phyloP scores from a whole-genome alignment of 2,797 vertebrate genomes.

The Borostomias antarcticus region DNA sequence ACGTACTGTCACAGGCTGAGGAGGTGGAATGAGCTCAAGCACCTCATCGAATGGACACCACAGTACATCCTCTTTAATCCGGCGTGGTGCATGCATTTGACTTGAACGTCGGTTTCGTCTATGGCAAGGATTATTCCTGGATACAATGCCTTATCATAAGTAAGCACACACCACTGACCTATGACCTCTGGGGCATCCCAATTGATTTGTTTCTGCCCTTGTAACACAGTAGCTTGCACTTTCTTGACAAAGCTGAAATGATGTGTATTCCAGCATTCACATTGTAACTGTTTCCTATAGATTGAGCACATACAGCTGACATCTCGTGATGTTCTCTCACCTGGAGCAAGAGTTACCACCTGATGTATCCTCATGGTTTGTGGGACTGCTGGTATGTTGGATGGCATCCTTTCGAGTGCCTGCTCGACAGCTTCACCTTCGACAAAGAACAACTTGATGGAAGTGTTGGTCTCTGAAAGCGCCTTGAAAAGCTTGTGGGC shows the following conservation, averaged over 20 bases:
- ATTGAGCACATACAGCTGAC: conserved; percentile 31
- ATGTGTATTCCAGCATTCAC: conserved; percentile 14
- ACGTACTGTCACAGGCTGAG: neutral
- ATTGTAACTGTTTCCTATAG: conserved; percentile 13
- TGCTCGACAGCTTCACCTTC: conserved; percentile 15
- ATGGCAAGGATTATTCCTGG: conserved; percentile 20
- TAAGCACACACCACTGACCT: conserved; percentile 27
- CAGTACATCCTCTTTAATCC: conserved; percentile 15
- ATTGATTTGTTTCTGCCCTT: conserved; percentile 1
- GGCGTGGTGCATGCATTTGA: conserved; percentile 16
- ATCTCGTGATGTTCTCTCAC: conserved; percentile 17
- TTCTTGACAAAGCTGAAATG: conserved; percentile 4
- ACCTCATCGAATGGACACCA: too few relatives aligned
- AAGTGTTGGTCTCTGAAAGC: conserved; percentile 1
- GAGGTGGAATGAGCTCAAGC: too few relatives aligned
- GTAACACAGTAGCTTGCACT: neutral
- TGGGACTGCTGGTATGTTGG: conserved; percentile 7
- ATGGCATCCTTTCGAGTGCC: conserved; percentile 23
- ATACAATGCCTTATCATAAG: conserved; percentile 15
- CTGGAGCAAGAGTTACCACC: conserved; percentile 16
- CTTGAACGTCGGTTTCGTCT: conserved; percentile 12
- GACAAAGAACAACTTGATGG: conserved; percentile 23
- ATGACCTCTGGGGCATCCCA: conserved; percentile 6
- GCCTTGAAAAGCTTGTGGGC: conserved; percentile 11
- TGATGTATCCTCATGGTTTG: conserved; percentile 35